Evolutionary conservation across 2,113 vertebrate genomes (phyloP).

Genomic region (Corapipo altera): DNA sequence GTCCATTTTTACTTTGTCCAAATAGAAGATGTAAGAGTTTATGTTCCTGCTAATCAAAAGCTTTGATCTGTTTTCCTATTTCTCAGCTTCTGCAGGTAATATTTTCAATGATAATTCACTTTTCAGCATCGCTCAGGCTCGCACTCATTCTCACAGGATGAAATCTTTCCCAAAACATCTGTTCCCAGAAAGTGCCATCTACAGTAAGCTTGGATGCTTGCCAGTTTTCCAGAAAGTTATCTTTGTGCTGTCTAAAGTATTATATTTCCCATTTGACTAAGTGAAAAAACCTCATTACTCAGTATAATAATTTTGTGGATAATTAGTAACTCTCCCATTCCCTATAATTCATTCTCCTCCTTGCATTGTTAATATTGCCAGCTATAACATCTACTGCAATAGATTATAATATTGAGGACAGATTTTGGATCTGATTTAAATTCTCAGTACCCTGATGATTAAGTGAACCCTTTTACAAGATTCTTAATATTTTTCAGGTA

Average conservation of each 20-base stretch:
- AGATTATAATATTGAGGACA: not conserved
- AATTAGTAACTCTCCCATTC: slow-evolving; percentile 22
- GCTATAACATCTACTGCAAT: not conserved
- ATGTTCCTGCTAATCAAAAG: not conserved
- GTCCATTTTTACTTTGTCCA: not conserved
- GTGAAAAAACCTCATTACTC: slow-evolving; percentile 5
- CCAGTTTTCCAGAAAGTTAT: slow-evolving; percentile 3
- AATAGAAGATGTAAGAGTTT: not conserved
- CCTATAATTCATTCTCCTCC: slow-evolving; percentile 1
- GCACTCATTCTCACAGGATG: not conserved
- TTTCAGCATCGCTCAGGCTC: not conserved
- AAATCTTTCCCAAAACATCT: slow-evolving; percentile 11
- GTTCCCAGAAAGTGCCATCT: not conserved
- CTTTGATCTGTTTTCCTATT: not conserved
- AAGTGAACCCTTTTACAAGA: not conserved
- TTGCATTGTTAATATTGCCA: slow-evolving; percentile 8
- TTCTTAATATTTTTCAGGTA: not conserved
- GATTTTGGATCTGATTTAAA: not conserved
- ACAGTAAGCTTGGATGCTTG: not conserved
- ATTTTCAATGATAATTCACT: not conserved
- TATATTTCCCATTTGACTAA: slow-evolving; percentile 8
- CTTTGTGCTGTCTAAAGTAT: slow-evolving; percentile 1
- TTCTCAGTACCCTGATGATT: not conserved
- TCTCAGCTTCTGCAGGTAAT: not conserved
- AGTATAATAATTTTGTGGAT: slow-evolving; percentile 30